Evolutionary conservation across 2,797 vertebrate genomes (phyloP), one percentile per base, ranked within the genome.

Genomic region (Caiman crocodilus): DNA sequence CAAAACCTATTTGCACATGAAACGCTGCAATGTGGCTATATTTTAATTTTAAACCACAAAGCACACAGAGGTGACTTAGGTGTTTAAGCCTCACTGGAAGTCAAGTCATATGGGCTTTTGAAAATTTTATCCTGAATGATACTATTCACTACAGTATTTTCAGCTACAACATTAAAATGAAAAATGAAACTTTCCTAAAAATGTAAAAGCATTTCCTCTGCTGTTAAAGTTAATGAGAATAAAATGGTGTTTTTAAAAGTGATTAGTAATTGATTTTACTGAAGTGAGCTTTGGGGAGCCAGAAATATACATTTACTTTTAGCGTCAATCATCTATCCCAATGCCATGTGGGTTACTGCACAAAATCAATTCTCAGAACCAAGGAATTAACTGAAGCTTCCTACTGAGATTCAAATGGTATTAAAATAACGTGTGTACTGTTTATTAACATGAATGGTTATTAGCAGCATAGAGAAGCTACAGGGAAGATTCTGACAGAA

Each of bases 331-430:
- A 23, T 9, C 56, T 6, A 50, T 50, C 42, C 42, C 42, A 50
- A 50, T 14, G 81, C 13, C 84, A 59, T 56, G 42, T 50, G 50
- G 82, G 65, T 82, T 87, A 76, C 69, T 60, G 55, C n/a, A 28
- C 67, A 87, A 25, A 63, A 14, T 84, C 26, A 85, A 32, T 11
- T 85, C 69, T 35, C 65, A 75, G 56, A 93, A 28, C 1, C 1
- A 82, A 85, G 65, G 1, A 89, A 26, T 56, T 78, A 89, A 87
- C 50, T 67, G 85, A 50, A 91, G 84, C 80, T 85, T 76, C 61
- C n/a, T 64, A n/a, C 77, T 83, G 82, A 87, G 57, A 81, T 25
- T 71, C n/a, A 55, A 64, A 14, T 76, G 84, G 82, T 80, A 94
- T 65, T 58, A 87, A 71, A 21, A 35, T 42, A 56, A 76, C 63